Percentiles rank a stretch among this genome's conserved stretches.
Conservation (phyloP, 2,113 vertebrate species). For the Barnardius zonarius region DNA sequence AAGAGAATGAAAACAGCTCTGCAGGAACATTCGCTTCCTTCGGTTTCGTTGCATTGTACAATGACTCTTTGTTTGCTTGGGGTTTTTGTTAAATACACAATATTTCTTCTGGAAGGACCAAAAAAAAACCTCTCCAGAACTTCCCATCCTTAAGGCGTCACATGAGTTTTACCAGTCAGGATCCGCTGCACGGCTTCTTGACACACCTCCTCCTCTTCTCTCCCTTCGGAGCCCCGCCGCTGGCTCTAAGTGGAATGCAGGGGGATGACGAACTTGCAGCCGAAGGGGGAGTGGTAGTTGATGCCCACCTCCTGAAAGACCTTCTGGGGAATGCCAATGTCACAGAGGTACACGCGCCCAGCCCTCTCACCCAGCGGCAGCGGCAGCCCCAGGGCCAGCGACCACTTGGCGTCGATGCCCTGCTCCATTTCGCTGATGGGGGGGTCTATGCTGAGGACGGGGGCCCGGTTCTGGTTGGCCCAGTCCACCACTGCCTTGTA, state of each 20-base stretch:
- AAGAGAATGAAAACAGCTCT: not conserved
- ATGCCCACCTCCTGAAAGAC: constrained; percentile 97
- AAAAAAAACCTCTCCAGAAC: constrained; percentile 19
- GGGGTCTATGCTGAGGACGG: constrained; percentile 94
- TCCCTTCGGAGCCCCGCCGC: not conserved
- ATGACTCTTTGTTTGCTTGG: not conserved
- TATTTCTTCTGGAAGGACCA: constrained; percentile 32
- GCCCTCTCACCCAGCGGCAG: constrained; percentile 87
- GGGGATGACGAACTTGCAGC: constrained; percentile 97
- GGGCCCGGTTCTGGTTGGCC: constrained; percentile 95
- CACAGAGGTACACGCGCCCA: constrained; percentile 91
- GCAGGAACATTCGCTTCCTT: not conserved
- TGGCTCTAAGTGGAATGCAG: constrained; percentile 85
- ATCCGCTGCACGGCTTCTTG: not conserved
- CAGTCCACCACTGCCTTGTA: constrained; percentile 93
- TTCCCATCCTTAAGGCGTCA: constrained; percentile 75
- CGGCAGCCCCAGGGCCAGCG: constrained; percentile 90
- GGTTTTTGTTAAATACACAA: not conserved
- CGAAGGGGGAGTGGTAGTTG: constrained; percentile 95
- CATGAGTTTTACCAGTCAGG: constrained; percentile 7
- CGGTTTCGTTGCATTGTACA: not conserved
- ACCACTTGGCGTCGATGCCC: constrained; percentile 96
- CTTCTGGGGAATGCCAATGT: constrained; percentile 93
- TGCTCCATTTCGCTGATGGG: constrained; percentile 84
- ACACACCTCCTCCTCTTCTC: not conserved